Evolutionary conservation across 2,113 vertebrate species (phyloP).

Genomic region (Limanda limanda): DNA sequence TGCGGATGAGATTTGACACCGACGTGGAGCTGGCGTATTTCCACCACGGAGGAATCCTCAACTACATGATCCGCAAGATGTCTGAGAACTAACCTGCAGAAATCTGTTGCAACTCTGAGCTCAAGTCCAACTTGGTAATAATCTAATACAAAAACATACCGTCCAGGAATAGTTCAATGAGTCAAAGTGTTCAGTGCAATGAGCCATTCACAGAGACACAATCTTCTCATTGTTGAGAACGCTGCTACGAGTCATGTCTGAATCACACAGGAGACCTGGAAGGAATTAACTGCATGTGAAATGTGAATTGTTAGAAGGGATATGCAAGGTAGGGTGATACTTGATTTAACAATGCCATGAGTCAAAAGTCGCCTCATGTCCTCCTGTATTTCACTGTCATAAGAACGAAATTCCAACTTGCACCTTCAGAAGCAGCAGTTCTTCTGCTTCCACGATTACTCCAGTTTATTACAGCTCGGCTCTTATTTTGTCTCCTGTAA

Average conservation of each 20-base stretch:
- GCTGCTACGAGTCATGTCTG: constrained; percentile 7
- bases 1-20: constrained; percentile 93
- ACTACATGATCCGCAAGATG: constrained; percentile 99
- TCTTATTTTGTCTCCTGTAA: not conserved
- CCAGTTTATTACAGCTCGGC: not conserved
- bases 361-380: not conserved
- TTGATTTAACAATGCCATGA: not conserved
- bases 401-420: not conserved
- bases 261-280: not conserved
- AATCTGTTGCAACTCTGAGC: not conserved
- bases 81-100: constrained; percentile 59
- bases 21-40: constrained; percentile 96
- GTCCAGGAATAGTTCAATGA: not conserved
- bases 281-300: not conserved
- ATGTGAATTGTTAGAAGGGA: not conserved
- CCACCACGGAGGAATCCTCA: constrained; percentile 93
- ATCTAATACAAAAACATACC: not conserved
- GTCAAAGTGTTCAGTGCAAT: not conserved
- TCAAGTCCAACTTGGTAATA: not conserved
- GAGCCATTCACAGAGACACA: not conserved
- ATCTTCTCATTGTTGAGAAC: constrained; percentile 2
- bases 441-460: not conserved
- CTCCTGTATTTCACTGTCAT: not conserved
- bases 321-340: not conserved
- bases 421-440: not conserved